A percentile compares a stretch with the other conserved stretches of the same genome.
Conservation (phyloP, 53 echinoderm and acorn worm genomes). For the Actinopyga echinites region DNA sequence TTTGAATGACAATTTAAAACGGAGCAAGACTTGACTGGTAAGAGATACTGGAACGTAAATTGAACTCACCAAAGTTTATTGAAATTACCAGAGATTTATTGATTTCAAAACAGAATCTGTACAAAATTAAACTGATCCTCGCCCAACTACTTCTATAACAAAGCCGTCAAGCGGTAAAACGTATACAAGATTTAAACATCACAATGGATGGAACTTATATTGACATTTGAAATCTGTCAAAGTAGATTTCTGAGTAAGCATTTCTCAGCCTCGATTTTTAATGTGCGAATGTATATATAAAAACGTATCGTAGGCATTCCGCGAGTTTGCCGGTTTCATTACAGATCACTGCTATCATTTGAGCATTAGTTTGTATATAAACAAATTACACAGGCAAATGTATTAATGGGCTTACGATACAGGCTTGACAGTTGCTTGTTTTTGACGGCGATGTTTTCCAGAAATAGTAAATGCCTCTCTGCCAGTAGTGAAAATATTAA, state of each 20-base stretch:
- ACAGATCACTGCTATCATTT: constrained; percentile 28
- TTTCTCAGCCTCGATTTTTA: constrained; percentile 8
- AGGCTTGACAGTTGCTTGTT: no score
- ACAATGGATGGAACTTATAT: constrained; percentile 20
- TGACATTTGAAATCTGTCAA: constrained; percentile 37
- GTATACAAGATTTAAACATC: constrained; percentile 2
- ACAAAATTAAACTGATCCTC: constrained; percentile 16
- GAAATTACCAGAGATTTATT: constrained; percentile 42
- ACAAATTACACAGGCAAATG: constrained; percentile 33
- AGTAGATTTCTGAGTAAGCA: background rate
- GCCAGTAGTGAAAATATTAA: no score
- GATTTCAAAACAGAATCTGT: constrained; percentile 16
- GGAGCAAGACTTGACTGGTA: background rate
- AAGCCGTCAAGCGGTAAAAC: constrained; percentile 1
- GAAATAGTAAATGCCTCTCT: no score
- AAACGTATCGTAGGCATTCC: background rate
- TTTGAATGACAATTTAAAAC: constrained; percentile 22
- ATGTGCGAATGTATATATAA: constrained; percentile 35
- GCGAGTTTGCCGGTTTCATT: constrained; percentile 4
- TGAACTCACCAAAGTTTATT: constrained; percentile 32
- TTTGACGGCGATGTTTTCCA: no score
- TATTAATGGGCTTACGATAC: background rate
- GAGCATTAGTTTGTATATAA: constrained; percentile 35
- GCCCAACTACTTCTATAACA: constrained; percentile 12
- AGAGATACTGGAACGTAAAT: constrained; percentile 10